Base-by-base conservation (phyloP, 2,113 vertebrate genomes). In the Loxodonta africana region DNA sequence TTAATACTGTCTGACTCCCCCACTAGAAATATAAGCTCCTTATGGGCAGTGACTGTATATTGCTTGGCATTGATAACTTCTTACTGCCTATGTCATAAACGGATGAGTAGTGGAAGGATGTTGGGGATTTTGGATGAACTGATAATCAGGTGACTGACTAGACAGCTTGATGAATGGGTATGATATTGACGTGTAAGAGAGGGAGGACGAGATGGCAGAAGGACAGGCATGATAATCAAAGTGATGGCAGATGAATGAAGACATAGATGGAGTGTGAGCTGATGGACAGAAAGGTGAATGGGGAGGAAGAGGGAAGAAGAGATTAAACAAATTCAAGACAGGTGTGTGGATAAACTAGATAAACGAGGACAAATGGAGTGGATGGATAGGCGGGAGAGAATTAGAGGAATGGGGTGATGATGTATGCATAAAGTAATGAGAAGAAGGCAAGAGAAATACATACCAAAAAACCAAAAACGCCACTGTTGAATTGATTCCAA, bases 241-340 rank as follows among this genome's bases (percentile, higher is more conserved):
- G 46, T 5, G 30, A 62, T 25, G 85, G 21, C 3, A 23, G 78
- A 37, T 5, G 41, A 14, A 25, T 20, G 20, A 1, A 6, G 0
- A 8, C 21, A 12, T 0, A 5, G 77, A 8, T 1, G 26, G 26
- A 65, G n/a, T 74, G 7, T 25, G 5, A 25, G 25, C 26, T 44
- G 28, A 48, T 5, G 88, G 44, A 18, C 8, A 44, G 21, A 12
- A 65, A 26, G 51, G 62, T 4, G 11, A 23, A 0, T 5, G 37
- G 44, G 37, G 18, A 76, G 73, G 48, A 10, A 37, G 5, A 12
- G 23, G 62, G 26, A 30, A 8, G 83, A 33, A 23, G 30, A 15
- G 65, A 57, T 0, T 2, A 48, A 11, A n/a, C 1, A 21, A 25
- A 1, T 41, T 33, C 10, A 5, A 0, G 3, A 3, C 0, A 4